phyloP scores from a whole-genome alignment of 2,797 vertebrate species.

The Danio jaintianensis region DNA sequence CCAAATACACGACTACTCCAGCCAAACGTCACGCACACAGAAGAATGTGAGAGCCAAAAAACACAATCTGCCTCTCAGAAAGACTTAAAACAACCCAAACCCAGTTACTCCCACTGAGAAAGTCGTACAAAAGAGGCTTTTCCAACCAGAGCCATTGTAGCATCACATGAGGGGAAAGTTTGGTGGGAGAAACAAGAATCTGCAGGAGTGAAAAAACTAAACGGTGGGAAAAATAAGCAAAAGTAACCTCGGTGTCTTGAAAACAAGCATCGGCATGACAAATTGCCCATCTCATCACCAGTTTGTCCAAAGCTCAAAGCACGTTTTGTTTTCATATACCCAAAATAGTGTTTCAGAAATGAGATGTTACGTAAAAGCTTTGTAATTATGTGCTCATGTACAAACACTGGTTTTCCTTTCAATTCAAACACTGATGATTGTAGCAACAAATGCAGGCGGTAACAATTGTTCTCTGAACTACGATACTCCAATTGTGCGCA shows the following conservation, averaged over 20 bases:
- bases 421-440: conserved; percentile 5
- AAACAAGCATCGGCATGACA: conserved; percentile 26
- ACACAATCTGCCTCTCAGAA: neutral
- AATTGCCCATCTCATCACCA: conserved; percentile 23
- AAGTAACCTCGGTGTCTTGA: conserved; percentile 31
- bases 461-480: conserved; percentile 21
- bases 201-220: conserved; percentile 4
- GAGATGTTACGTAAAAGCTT: conserved; percentile 17
- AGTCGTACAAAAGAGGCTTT: conserved; percentile 28
- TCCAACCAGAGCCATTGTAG: conserved; percentile 14
- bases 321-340: conserved; percentile 42
- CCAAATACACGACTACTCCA: neutral
- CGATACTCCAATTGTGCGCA: conserved; percentile 45
- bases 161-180: conserved; percentile 22
- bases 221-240: conserved; percentile 38
- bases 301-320: conserved; percentile 21
- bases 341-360: conserved; percentile 50
- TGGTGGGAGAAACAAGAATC: conserved; percentile 33
- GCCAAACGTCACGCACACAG: neutral
- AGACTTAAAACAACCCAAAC: neutral
- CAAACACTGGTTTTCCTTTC: conserved; percentile 31
- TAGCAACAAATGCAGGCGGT: neutral
- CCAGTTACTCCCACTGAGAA: conserved; percentile 8
- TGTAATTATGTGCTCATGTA: conserved; percentile 21
- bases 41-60: neutral